A percentile compares a stretch with the other conserved stretches of the same genome.
Evolutionary conservation across 2,888 invertebrate species (phyloP).

Genomic region (Nasonia oneida): DNA sequence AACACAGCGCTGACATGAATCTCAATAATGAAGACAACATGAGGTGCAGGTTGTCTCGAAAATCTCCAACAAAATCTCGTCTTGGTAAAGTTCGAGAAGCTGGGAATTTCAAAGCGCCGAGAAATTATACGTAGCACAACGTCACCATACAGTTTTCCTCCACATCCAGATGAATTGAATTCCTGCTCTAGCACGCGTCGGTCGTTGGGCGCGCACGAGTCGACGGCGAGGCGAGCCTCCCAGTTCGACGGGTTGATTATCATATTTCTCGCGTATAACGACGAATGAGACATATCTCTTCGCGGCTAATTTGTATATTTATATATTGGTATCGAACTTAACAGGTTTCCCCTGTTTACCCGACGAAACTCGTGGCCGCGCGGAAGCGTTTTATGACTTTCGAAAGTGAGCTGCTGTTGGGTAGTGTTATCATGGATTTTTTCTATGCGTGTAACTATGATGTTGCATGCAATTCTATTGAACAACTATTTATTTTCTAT

Average conservation of each 20-base stretch:
- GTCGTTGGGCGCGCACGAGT: neutral
- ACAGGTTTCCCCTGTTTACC: conserved; percentile 38
- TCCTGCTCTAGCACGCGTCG: conserved; percentile 20
- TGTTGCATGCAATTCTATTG: neutral
- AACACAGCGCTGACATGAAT: too few relatives aligned
- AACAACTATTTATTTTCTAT: neutral
- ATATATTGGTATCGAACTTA: conserved; percentile 11
- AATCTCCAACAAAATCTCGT: neutral
- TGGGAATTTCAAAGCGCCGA: conserved; percentile 2
- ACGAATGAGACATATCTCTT: conserved; percentile 15
- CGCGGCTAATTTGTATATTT: conserved; percentile 23
- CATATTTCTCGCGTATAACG: conserved; percentile 66
- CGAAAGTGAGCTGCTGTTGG: conserved; percentile 26
- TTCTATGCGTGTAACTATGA: neutral
- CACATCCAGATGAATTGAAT: conserved; percentile 26
- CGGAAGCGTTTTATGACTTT: conserved; percentile 17
- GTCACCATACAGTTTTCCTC: conserved; percentile 5
- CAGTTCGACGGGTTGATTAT: conserved; percentile 70
- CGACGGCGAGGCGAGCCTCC: conserved; percentile 67
- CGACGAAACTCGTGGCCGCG: neutral
- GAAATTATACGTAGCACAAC: neutral
- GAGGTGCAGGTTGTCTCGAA: neutral
- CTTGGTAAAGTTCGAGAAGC: conserved; percentile 38
- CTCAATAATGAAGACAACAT: neutral
- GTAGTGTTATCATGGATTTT: neutral